Percentiles rank a stretch among this genome's conserved stretches.
These are phyloP conservation scores for Pocillopora damicornis DNA, from an alignment of 64 coral and sea anemone genomes.

Conservation along the genomic window DNA sequence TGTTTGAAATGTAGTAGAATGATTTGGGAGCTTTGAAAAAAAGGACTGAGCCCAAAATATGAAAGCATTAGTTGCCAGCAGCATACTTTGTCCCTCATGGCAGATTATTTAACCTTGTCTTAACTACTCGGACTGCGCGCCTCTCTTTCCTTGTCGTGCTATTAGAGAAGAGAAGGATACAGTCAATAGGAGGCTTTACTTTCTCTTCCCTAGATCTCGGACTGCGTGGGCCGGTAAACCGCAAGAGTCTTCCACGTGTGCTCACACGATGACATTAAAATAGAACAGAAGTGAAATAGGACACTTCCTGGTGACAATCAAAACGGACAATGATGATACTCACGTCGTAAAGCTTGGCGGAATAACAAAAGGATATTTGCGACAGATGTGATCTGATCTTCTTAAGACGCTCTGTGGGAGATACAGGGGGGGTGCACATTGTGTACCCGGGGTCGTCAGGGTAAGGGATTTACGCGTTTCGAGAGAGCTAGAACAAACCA, in stretches of 20 bases:
- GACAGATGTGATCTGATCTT: slow-evolving; percentile 45
- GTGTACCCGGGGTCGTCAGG: neutral
- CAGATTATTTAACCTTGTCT: no score
- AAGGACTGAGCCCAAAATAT: no score
- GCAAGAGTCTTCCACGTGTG: neutral
- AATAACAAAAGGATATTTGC: slow-evolving; percentile 40
- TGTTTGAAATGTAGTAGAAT: no score
- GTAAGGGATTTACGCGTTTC: neutral
- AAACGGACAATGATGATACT: slow-evolving; percentile 32
- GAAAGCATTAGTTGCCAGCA: no score
- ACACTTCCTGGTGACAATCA: slow-evolving; percentile 28
- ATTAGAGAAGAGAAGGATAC: no score
- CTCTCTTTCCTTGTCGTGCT: no score
- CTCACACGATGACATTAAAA: slow-evolving; percentile 31
- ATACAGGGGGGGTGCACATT: neutral
- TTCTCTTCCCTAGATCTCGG: neutral
- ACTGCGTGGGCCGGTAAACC: neutral
- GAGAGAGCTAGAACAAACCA: neutral
- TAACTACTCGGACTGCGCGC: no score
- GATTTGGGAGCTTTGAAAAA: no score
- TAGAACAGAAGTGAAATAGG: slow-evolving; percentile 20
- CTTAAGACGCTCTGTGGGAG: neutral
- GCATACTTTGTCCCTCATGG: no score
- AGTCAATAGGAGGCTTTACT: neutral
- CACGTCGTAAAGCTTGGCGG: slow-evolving; percentile 6